Evolutionary conservation across 2,888 invertebrate species (phyloP).

Genomic region (Cactoblastis cactorum): DNA sequence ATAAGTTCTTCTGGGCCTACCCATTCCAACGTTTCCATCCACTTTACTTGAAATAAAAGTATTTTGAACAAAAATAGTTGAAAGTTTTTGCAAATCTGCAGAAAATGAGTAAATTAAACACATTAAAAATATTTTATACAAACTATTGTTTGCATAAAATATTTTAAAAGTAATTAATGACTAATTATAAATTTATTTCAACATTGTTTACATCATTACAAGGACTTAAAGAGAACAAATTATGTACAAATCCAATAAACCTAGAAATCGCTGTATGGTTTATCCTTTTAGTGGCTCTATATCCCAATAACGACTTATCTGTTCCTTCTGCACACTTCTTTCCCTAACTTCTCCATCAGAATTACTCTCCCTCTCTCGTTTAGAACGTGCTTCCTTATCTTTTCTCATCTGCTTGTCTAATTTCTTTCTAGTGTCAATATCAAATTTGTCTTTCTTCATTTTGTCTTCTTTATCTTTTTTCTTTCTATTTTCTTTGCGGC

Average conservation of each 20-base stretch:
- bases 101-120: too few species aligned
- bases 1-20: too few species aligned
- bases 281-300: conserved; percentile 3
- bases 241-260: not conserved
- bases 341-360: not conserved
- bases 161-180: too few species aligned
- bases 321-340: not conserved
- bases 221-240: not conserved
- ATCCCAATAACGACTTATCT: not conserved
- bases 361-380: not conserved
- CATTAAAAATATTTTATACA: too few species aligned
- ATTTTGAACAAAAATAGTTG: too few species aligned
- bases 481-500: conserved; percentile 6
- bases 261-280: not conserved
- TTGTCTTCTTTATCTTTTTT: not conserved
- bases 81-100: too few species aligned
- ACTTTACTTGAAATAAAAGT: too few species aligned
- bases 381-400: not conserved
- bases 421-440: not conserved
- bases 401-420: not conserved
- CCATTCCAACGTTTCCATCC: too few species aligned
- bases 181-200: conserved; percentile 1
- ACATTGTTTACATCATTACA: not conserved
- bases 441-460: not conserved
- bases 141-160: too few species aligned